These are phyloP conservation scores for Plectropomus leopardus DNA, from an alignment of 2,113 vertebrate species.

Conservation along the genomic window DNA sequence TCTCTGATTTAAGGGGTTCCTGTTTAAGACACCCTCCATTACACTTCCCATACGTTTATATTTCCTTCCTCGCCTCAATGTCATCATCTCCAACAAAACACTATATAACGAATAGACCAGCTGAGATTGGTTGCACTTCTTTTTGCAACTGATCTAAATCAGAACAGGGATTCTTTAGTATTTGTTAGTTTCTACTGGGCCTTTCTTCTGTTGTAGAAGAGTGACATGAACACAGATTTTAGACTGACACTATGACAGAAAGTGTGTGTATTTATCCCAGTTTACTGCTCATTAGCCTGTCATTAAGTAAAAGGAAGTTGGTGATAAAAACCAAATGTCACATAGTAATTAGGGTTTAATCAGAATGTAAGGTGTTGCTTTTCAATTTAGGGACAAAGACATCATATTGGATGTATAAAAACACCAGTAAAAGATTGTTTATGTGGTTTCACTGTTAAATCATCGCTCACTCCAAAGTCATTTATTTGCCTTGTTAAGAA, in stretches of 20 bases:
- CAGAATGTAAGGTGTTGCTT: slow-evolving; percentile 8
- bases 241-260: not conserved
- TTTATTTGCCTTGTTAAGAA: not conserved
- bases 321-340: slow-evolving; percentile 18
- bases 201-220: slow-evolving; percentile 18
- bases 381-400: slow-evolving; percentile 5
- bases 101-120: slow-evolving; percentile 20
- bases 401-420: not conserved
- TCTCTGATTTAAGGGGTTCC: slow-evolving; percentile 12
- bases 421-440: not conserved
- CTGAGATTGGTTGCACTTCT: slow-evolving; percentile 4
- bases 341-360: slow-evolving; percentile 20
- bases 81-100: slow-evolving; percentile 44
- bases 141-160: slow-evolving; percentile 15
- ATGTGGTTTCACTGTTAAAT: slow-evolving; percentile 9
- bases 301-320: slow-evolving; percentile 6
- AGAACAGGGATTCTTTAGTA: not conserved
- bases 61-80: slow-evolving; percentile 18
- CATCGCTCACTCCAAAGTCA: not conserved
- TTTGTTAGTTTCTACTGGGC: not conserved
- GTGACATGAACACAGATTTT: slow-evolving; percentile 21
- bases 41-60: slow-evolving; percentile 23
- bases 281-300: not conserved
- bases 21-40: slow-evolving; percentile 43
- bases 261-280: not conserved